Percentiles rank a stretch among this genome's conserved stretches.
Evolutionary conservation across 2,888 invertebrate genomes (phyloP).

Genomic region (Trachelus iudaicus): DNA sequence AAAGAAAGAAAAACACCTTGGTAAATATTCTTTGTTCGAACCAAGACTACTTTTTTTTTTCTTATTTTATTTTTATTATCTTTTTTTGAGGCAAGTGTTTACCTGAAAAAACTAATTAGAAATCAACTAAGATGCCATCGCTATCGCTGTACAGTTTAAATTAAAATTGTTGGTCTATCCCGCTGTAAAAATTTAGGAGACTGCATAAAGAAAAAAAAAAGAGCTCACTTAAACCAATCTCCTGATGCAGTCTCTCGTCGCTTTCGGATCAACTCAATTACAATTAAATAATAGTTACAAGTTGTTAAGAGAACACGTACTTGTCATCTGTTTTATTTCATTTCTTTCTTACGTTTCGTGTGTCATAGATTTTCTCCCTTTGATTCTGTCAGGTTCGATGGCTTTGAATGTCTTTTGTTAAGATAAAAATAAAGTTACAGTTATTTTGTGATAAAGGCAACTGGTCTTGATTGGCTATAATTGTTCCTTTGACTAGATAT

Average conservation of each 20-base stretch:
- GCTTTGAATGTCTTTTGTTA: neutral
- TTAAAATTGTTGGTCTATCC: slow-evolving; percentile 25
- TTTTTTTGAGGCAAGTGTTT: neutral
- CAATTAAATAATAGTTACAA: neutral
- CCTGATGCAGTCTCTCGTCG: neutral
- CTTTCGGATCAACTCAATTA: neutral
- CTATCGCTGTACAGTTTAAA: slow-evolving; percentile 36
- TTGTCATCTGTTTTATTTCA: neutral
- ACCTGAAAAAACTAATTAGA: slow-evolving; percentile 31
- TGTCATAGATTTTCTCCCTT: neutral
- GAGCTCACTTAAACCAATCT: neutral
- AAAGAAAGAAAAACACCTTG: neutral
- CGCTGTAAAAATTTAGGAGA: slow-evolving; percentile 41
- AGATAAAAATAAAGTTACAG: neutral
- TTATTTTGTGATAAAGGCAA: neutral
- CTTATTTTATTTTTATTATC: neutral
- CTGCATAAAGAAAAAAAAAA: slow-evolving; percentile 20
- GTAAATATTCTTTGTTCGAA: slow-evolving; percentile 8
- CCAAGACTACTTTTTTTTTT: slow-evolving; percentile 5
- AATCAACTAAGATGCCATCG: slow-evolving; percentile 35
- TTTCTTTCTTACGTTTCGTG: neutral
- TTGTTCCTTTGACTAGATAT: neutral
- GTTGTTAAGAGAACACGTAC: neutral
- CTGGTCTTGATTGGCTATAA: neutral
- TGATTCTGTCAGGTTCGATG: neutral